Percentiles rank a stretch among this genome's conserved stretches.
phyloP scores from a whole-genome alignment of 2,888 invertebrate species.

The Leptodirus hochenwartii region DNA sequence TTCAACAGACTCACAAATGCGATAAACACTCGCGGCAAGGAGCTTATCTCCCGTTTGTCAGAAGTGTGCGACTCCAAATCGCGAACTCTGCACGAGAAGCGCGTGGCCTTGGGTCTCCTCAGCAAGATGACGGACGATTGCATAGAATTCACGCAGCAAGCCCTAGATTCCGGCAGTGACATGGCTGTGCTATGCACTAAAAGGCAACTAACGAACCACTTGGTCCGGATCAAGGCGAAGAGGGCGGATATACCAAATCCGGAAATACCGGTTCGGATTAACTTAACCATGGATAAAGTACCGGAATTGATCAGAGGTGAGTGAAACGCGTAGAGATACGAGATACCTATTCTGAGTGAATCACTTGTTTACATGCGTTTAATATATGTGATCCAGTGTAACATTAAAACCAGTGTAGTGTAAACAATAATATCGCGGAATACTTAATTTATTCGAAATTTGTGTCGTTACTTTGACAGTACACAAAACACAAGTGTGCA shows the following conservation, averaged over 20 bases:
- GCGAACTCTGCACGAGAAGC: conserved; percentile 68
- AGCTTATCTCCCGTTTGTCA: conserved; percentile 60
- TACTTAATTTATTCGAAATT: no score
- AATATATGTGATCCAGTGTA: no score
- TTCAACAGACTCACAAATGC: conserved; percentile 53
- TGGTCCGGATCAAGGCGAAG: conserved; percentile 64
- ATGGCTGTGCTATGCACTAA: conserved; percentile 71
- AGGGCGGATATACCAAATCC: conserved; percentile 80
- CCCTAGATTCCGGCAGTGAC: conserved; percentile 63
- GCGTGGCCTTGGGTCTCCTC: conserved; percentile 61
- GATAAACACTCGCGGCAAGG: conserved; percentile 66
- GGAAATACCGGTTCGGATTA: conserved; percentile 70
- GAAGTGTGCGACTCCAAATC: conserved; percentile 62
- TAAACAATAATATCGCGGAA: no score
- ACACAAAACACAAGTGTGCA: no score
- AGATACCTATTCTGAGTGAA: no score
- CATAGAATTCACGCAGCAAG: conserved; percentile 64
- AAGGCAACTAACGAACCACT: conserved; percentile 53
- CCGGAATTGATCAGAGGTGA: conserved; percentile 60
- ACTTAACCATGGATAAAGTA: conserved; percentile 61
- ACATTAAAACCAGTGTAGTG: no score
- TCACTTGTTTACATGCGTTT: no score
- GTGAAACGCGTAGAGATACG: conserved; percentile 6
- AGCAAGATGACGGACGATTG: conserved; percentile 79
- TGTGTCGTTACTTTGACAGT: no score